These are phyloP conservation scores for Hycleus cichorii DNA, from an alignment of 1,140 invertebrate species.

Conservation along the genomic window DNA sequence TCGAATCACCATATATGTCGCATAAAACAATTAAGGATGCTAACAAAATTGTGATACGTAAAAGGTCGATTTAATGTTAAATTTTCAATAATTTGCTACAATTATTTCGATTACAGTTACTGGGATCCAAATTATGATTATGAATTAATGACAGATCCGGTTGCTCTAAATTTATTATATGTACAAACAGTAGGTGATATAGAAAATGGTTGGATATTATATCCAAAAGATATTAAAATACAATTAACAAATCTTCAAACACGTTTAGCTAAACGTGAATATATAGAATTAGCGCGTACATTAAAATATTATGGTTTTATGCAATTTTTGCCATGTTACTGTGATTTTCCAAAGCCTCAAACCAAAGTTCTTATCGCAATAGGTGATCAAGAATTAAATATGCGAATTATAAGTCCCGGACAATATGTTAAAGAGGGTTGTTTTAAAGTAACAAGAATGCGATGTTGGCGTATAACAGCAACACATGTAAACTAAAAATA, in stretches of 20 bases:
- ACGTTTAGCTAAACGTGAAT: conserved; percentile 78
- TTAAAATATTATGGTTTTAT: conserved; percentile 85
- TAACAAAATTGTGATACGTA: conserved; percentile 65
- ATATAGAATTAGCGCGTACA: conserved; percentile 69
- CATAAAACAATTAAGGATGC: conserved; percentile 52
- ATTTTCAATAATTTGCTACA: neutral
- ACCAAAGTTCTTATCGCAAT: conserved; percentile 62
- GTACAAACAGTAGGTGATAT: conserved; percentile 81
- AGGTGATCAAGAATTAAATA: conserved; percentile 71
- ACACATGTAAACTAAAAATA: conserved; percentile 55
- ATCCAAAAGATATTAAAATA: conserved; percentile 59
- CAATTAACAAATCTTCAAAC: conserved; percentile 63
- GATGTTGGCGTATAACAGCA: conserved; percentile 93
- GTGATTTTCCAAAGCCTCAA: conserved; percentile 68
- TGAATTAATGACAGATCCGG: conserved; percentile 68
- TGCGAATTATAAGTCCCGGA: conserved; percentile 46
- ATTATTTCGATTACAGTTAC: conserved; percentile 55
- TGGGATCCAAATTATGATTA: conserved; percentile 83
- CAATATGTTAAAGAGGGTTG: conserved; percentile 61
- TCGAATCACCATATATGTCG: conserved; percentile 93
- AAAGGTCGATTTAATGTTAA: conserved; percentile 48
- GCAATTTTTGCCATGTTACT: conserved; percentile 68
- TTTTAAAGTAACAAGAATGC: conserved; percentile 91
- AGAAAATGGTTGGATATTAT: conserved; percentile 74
- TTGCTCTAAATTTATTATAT: conserved; percentile 81